Evolutionary conservation across 2,113 vertebrate species (phyloP), one percentile per base, ranked within the genome.

Genomic region (Prinia subflava): DNA sequence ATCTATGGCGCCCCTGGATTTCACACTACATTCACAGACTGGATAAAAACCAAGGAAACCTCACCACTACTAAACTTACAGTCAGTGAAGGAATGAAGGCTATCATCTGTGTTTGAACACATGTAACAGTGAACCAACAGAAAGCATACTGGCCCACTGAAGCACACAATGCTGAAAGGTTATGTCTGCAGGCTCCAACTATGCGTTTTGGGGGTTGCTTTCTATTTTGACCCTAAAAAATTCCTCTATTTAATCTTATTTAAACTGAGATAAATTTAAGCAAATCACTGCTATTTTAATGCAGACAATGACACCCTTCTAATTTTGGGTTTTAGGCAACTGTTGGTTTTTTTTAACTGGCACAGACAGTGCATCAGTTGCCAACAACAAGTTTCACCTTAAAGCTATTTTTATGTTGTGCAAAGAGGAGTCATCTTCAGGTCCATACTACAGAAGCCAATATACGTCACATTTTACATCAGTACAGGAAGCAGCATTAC

Each of bases 311-410:
- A 77, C 14, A 87, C 5, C 12, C 14, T 78, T 67, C 24, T 60
- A 39, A 60, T 50, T 16, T 9, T 20, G 50, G 28, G 57, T 60
- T 82, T 78, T 37, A 57, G 42, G 37, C 7, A 78, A 1, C 1
- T 0, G 0, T 11, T n/a, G 6, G 17, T 46, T 50, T 57, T 89
- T 87, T 57, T 56, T 4, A 65, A 83, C 30, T 68, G 17, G 64
- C 41, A 81, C 7, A 65, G 17, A 57, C 20, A 87, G 10, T 12
- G 1, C 6, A 71, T 33, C 60, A 56, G 7, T 24, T 87, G 31
- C 35, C 56, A 63, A 46, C 23, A 87, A 70, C 65, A 71, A n/a
- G 6, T 33, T 89, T 87, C 49, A 89, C 13, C n/a, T 74, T 69
- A 44, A 75, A 76, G 22, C 28, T 65, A 31, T 25, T 60, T 83